Percentiles rank a stretch among this genome's conserved stretches.
Evolutionary conservation across 2,797 vertebrate species (phyloP).

Genomic region (Lithobates pipiens): DNA sequence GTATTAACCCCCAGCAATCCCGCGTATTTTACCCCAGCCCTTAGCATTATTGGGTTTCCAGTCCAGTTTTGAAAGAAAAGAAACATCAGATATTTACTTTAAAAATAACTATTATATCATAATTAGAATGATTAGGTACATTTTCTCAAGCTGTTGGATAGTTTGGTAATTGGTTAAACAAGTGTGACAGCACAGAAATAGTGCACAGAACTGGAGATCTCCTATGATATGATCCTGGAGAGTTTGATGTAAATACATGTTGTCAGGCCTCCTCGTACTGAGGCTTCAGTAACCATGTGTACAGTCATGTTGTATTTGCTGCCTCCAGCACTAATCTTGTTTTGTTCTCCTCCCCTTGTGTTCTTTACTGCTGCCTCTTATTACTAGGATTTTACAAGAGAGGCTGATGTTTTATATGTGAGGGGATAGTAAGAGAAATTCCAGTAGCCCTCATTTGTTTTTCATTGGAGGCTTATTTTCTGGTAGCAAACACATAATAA

Average conservation of each 20-base stretch:
- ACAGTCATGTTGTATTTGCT: slow-evolving; percentile 33
- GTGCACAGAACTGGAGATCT: neutral
- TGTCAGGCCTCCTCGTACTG: slow-evolving; percentile 30
- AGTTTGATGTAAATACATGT: slow-evolving; percentile 38
- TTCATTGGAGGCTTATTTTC: no score
- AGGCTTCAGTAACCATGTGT: slow-evolving; percentile 40
- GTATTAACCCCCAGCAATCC: no score
- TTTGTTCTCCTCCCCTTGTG: slow-evolving; percentile 37
- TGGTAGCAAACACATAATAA: no score
- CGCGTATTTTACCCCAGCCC: no score
- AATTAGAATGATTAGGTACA: no score
- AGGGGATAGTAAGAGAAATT: neutral
- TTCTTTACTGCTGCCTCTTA: slow-evolving; percentile 22
- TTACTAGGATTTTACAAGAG: slow-evolving; percentile 32
- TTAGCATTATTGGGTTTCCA: no score
- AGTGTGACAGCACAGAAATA: neutral
- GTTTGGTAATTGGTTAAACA: neutral
- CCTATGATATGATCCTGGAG: slow-evolving; percentile 19
- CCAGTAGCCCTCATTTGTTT: no score
- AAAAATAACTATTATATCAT: neutral
- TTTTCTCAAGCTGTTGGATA: neutral
- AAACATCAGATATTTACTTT: neutral
- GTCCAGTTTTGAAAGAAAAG: neutral
- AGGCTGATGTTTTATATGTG: slow-evolving; percentile 11
- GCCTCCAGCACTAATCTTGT: slow-evolving; percentile 51